Evolutionary conservation across 2,888 invertebrate species (phyloP), one percentile per base, ranked within the genome.

Genomic region (Oeneis ivallda): DNA sequence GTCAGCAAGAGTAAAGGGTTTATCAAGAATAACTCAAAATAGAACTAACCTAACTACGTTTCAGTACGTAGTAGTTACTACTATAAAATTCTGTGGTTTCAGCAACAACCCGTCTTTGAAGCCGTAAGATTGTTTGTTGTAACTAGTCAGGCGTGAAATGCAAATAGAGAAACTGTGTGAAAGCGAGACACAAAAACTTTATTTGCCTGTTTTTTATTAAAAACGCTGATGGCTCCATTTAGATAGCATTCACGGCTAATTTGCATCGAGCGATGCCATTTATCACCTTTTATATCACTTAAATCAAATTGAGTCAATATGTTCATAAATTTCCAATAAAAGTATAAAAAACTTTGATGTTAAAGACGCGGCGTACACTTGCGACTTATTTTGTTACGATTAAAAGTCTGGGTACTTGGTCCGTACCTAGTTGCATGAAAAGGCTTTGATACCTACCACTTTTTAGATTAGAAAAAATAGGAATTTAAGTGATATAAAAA

Each of bases 221-320:
- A 56, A 39, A 56, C 39, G 19, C 39, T 3, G 56, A 56, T 56
- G 56, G 56, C 19, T 41, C 41, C 56, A 41, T 56, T 56, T 13
- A 56, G 56, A 56, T 56, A 56, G 17, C 17, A 9, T 56, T 56
- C 56, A 56, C 56, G 56, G 39, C 13, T 19, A 39, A 41, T 56
- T 56, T 53, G 15, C 53, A 53, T 15, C 34, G 53, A n/a, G n/a
- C 37, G 34, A 53, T 15, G 34, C 34, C 26, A 53, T 53, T 10
- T 4, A 56, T 56, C 39, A 56, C 10, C 39, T 56, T 56, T 39
- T 56, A 56, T 41, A 13, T 10, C 13, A 8, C 56, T 13, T 56
- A 56, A 41, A 56, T 56, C 56, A 56, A 39, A 56, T 41, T 56
- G 7, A 19, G 56, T 41, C 56, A 41, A 41, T 56, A 50, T 11